Evolutionary conservation across 2,113 vertebrate genomes (phyloP).

Genomic region (Chrysemys picta): DNA sequence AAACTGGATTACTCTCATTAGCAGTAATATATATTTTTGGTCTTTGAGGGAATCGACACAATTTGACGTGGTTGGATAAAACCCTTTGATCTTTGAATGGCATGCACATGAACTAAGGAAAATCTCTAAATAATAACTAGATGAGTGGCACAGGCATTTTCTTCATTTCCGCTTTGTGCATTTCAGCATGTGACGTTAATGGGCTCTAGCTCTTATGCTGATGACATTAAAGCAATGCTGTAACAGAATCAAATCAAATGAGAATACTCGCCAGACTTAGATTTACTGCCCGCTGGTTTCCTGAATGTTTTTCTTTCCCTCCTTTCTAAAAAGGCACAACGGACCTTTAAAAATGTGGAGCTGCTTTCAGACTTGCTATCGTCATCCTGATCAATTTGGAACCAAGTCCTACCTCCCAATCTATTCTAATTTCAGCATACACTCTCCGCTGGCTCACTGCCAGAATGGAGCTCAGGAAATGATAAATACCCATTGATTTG

Average conservation of each 20-base stretch:
- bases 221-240: slow-evolving; percentile 13
- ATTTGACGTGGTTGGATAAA: slow-evolving; percentile 30
- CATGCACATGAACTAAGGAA: slow-evolving; percentile 1
- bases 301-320: slow-evolving; percentile 39
- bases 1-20: not conserved
- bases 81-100: not conserved
- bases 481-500: slow-evolving; percentile 68
- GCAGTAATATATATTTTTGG: not conserved
- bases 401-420: slow-evolving; percentile 61
- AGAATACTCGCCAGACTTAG: not conserved
- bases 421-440: slow-evolving; percentile 76
- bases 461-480: slow-evolving; percentile 73
- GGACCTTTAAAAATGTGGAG: slow-evolving; percentile 56
- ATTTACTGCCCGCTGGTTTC: slow-evolving; percentile 63
- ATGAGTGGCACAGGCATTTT: slow-evolving; percentile 26
- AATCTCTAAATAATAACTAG: slow-evolving; percentile 39
- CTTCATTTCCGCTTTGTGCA: slow-evolving; percentile 9
- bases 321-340: slow-evolving; percentile 47
- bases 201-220: slow-evolving; percentile 14
- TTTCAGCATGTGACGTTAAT: slow-evolving; percentile 5
- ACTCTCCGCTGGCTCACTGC: slow-evolving; percentile 68
- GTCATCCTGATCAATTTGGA: slow-evolving; percentile 72
- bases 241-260: slow-evolving; percentile 32
- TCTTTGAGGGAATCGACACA: not conserved
- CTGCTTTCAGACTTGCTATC: slow-evolving; percentile 65